Percentiles rank a stretch among this genome's conserved stretches.
Conservation (phyloP, 2,888 invertebrate genomes). For the Maniola hyperantus region DNA sequence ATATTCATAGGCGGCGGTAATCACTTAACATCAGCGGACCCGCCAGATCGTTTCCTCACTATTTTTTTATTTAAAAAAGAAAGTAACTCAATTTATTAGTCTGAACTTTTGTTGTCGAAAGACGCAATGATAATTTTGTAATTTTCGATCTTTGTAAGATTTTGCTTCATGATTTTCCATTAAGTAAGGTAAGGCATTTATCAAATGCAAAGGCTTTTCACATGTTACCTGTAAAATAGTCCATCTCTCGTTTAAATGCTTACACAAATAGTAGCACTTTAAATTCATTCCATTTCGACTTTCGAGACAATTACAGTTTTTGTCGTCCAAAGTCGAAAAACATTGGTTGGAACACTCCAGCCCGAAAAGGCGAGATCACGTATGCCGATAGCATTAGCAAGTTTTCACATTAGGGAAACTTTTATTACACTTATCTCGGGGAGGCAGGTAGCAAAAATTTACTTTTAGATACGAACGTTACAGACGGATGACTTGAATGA, state of each 20-base stretch:
- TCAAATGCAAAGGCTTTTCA: too few relatives aligned
- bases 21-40: too few relatives aligned
- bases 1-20: too few relatives aligned
- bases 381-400: constrained; percentile 80
- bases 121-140: too few relatives aligned
- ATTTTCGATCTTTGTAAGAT: too few relatives aligned
- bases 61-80: too few relatives aligned
- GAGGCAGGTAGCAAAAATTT: constrained; percentile 54
- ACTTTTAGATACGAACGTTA: constrained; percentile 22
- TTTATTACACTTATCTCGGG: constrained; percentile 79
- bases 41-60: too few relatives aligned
- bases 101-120: too few relatives aligned
- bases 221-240: too few relatives aligned
- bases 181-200: too few relatives aligned
- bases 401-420: constrained; percentile 78
- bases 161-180: too few relatives aligned
- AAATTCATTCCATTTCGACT: constrained; percentile 48
- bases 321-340: constrained; percentile 58
- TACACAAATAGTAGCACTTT: constrained; percentile 37
- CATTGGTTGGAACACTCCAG: constrained; percentile 59
- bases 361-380: constrained; percentile 79
- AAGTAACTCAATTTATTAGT: too few relatives aligned
- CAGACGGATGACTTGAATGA: constrained; percentile 17
- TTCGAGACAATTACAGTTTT: constrained; percentile 58
- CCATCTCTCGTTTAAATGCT: neutral